phyloP scores from a whole-genome alignment of 2,113 vertebrate species.

The Callorhinus ursinus region DNA sequence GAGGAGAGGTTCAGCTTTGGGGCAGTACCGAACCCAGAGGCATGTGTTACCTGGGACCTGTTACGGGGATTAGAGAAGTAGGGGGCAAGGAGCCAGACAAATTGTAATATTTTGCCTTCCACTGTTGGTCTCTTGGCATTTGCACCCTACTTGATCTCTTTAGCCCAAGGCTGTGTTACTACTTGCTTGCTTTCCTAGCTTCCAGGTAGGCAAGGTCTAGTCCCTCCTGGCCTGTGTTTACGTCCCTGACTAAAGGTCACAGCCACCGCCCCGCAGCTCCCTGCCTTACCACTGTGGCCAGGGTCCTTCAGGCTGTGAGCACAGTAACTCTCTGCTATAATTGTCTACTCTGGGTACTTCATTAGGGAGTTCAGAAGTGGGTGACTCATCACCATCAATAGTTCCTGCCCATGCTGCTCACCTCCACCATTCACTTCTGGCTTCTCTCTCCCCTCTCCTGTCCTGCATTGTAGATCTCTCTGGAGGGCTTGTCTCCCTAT shows the following conservation, averaged over 20 bases:
- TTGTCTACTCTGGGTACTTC: not conserved
- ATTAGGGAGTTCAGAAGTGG: not conserved
- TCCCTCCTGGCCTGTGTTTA: not conserved
- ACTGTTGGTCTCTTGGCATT: not conserved
- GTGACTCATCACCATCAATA: no score
- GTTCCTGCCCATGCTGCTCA: not conserved
- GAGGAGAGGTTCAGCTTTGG: not conserved
- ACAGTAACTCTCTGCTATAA: not conserved
- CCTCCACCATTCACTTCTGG: not conserved
- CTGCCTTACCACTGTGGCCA: not conserved
- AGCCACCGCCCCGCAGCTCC: not conserved
- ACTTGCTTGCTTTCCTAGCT: conserved; percentile 4
- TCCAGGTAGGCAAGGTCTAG: not conserved
- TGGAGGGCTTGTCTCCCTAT: not conserved
- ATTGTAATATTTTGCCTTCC: not conserved
- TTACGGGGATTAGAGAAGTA: not conserved
- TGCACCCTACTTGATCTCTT: not conserved
- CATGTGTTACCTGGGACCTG: not conserved
- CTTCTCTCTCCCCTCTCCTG: not conserved
- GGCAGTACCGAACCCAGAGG: not conserved
- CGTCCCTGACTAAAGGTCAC: not conserved
- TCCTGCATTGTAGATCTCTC: not conserved
- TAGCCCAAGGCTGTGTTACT: not conserved
- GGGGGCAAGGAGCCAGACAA: not conserved
- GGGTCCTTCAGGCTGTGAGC: not conserved